Evolutionary conservation across 2,113 vertebrate genomes (phyloP), one percentile per base, ranked within the genome.

Genomic region (Pseudopipra pipra): DNA sequence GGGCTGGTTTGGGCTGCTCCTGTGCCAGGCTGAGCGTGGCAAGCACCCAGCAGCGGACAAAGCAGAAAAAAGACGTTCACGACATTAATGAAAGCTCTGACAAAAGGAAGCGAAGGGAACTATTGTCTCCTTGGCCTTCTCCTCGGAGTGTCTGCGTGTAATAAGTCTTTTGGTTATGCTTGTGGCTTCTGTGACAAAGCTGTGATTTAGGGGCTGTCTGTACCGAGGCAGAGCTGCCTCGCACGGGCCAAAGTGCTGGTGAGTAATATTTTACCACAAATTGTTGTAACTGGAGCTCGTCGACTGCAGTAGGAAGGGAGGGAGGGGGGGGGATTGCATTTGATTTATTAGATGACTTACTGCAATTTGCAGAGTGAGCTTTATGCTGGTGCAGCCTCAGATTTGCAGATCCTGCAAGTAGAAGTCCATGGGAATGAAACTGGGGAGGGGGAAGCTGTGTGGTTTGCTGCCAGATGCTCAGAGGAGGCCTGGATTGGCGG

Each of bases 111-210:
- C 9, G 1, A 63, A 66, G 78, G 87, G 21, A 95, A 44, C 92
- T 80, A 93, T 96, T 95, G 95, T 96, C 92, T 93, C 68, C 85
- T 59, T 41, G 33, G 95, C 93, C 90, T 74, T 67, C 37, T 80
- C 84, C 92, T 95, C 92, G 14, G 35, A 55, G 84, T 24, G 72
- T 66, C 85, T 88, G 91, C 1, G 82, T 94, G 95, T 96, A 95
- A 96, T 96, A 89, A 96, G 91, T 87, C 90, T 95, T 85, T 49
- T 54, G 94, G 94, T 96, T 95, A 77, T 77, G 82, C 93, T 96
- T 97, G 95, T 94, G 95, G 95, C 95, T 97, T 93, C 91, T 91
- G 91, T 85, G 96, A 96, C 95, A 96, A 97, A 96, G 92, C 95
- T 72, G 95, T 96, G 93, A 97, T 95, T 97, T 96, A 96, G 85